These are phyloP conservation scores for Nicator chloris DNA, from an alignment of 2,113 vertebrate species.

Conservation along the genomic window DNA sequence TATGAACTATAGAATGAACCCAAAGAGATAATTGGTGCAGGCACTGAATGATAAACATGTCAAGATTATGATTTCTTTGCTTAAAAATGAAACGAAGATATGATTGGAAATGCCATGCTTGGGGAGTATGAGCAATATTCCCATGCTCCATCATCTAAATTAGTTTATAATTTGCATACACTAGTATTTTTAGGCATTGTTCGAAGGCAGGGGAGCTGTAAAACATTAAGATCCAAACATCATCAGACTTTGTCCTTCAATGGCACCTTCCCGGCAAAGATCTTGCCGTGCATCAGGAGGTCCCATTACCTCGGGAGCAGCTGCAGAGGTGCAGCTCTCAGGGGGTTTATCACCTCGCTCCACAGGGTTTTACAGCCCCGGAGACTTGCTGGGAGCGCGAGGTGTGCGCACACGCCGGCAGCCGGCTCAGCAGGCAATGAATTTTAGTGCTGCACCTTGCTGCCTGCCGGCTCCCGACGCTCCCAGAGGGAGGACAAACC, in stretches of 20 bases:
- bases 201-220: constrained; percentile 34
- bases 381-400: background rate
- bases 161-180: constrained; percentile 68
- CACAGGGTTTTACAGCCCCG: background rate
- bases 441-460: background rate
- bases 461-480: background rate
- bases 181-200: constrained; percentile 55
- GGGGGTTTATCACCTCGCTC: background rate
- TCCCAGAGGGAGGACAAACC: background rate
- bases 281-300: background rate
- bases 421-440: background rate
- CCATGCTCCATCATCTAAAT: constrained; percentile 65
- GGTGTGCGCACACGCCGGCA: fast-evolving
- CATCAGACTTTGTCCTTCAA: constrained; percentile 7
- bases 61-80: constrained; percentile 72
- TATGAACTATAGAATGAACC: constrained; percentile 63
- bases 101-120: constrained; percentile 60
- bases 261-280: background rate
- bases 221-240: constrained; percentile 15
- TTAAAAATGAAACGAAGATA: constrained; percentile 65
- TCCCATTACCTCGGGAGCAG: background rate
- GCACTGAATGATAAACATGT: constrained; percentile 73
- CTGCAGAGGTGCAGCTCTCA: background rate
- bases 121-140: constrained; percentile 56
- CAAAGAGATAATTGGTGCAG: constrained; percentile 73